A percentile compares a stretch with the other conserved stretches of the same genome.
These are phyloP conservation scores for Lasioglossum marginatum DNA, from an alignment of 2,888 invertebrate species.

Conservation along the genomic window DNA sequence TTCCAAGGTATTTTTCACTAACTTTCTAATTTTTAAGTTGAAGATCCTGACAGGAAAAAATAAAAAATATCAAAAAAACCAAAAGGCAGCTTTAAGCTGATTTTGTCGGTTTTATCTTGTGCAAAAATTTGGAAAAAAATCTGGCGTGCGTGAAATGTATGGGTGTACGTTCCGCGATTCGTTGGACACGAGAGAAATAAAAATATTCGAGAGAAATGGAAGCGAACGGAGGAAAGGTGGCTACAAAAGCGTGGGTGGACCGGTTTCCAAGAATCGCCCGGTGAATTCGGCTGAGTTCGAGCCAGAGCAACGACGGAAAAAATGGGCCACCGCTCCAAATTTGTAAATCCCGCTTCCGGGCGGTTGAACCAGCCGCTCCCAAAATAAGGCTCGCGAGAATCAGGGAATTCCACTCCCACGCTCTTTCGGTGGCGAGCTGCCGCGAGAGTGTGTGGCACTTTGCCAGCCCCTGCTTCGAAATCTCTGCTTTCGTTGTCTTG, in stretches of 20 bases:
- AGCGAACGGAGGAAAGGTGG: constrained; percentile 30
- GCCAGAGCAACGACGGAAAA: constrained; percentile 35
- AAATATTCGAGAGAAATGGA: constrained; percentile 32
- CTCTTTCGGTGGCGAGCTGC: constrained; percentile 34
- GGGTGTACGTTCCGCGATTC: not conserved
- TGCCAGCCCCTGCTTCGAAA: constrained; percentile 68
- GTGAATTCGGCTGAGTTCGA: constrained; percentile 50
- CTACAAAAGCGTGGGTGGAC: constrained; percentile 23
- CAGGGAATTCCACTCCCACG: constrained; percentile 78
- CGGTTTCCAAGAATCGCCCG: constrained; percentile 48
- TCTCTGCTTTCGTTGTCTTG: constrained; percentile 61
- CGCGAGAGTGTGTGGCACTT: constrained; percentile 53
- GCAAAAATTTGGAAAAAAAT: not conserved
- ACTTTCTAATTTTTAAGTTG: not conserved
- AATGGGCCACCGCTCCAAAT: constrained; percentile 68
- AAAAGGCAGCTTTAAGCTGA: accelerated
- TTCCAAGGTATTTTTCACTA: not conserved
- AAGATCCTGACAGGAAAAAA: not conserved
- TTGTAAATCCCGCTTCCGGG: constrained; percentile 69
- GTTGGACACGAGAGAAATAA: not conserved
- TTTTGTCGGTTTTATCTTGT: not conserved
- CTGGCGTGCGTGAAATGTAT: not conserved
- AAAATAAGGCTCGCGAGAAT: constrained; percentile 76
- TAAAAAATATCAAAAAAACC: not conserved
- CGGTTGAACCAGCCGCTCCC: constrained; percentile 55